Conservation (phyloP, 2,113 vertebrate species). For the Cyanoliseus patagonus region DNA sequence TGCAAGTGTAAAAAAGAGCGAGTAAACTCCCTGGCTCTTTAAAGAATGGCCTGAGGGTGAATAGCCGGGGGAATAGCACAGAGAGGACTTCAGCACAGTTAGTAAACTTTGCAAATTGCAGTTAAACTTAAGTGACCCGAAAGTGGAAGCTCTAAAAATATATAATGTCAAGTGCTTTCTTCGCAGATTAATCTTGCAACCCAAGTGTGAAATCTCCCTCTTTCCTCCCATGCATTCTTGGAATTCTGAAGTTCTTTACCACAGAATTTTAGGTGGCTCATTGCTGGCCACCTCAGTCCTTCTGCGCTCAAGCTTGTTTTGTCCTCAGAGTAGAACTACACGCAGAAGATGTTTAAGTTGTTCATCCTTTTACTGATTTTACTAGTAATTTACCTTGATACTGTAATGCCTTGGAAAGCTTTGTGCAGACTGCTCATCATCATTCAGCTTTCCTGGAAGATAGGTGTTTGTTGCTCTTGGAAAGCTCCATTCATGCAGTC, state of each 20-base stretch:
- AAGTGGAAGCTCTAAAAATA: not conserved
- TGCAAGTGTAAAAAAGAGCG: not conserved
- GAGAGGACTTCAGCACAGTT: not conserved
- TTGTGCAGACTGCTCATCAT: not conserved
- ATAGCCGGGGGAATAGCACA: not conserved
- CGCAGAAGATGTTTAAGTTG: not conserved
- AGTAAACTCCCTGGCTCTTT: not conserved
- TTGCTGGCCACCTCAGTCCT: not conserved
- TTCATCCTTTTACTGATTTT: not conserved
- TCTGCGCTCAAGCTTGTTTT: not conserved
- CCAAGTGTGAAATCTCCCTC: not conserved
- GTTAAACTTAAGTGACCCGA: not conserved
- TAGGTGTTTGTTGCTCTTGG: not conserved
- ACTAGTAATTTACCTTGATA: not conserved
- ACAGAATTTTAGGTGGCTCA: not conserved
- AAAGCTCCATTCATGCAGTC: not conserved
- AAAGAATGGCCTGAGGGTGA: not conserved
- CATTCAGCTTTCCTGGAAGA: not conserved
- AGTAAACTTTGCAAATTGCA: not conserved
- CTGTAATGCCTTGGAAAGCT: not conserved
- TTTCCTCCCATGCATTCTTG: not conserved
- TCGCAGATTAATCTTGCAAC: not conserved
- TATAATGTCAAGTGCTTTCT: not conserved
- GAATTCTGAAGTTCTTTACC: not conserved
- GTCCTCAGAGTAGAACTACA: not conserved